phyloP scores from a whole-genome alignment of 30 jellyfish, hydroid and myxozoan species.

The Euphysa ruthae region DNA sequence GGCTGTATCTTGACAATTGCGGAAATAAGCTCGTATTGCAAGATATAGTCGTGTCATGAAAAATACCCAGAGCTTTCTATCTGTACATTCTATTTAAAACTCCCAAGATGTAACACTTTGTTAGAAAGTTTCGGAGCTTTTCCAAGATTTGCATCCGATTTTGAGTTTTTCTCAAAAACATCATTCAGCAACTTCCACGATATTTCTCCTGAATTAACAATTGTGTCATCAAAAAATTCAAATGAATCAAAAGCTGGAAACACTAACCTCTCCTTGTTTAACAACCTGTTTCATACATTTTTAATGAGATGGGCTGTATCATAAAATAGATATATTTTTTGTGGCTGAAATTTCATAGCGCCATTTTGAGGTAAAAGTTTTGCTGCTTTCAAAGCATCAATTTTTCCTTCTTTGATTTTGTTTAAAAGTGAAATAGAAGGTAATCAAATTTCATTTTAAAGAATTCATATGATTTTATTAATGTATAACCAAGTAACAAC shows the following conservation, averaged over 20 bases:
- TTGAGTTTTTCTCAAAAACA: too few species aligned
- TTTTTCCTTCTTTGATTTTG: neutral
- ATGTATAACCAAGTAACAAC: neutral
- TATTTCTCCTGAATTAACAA: too few species aligned
- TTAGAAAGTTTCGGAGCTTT: too few species aligned
- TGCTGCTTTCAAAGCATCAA: neutral
- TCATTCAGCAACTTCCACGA: too few species aligned
- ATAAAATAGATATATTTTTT: neutral
- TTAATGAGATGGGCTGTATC: neutral
- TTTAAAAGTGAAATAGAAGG: neutral
- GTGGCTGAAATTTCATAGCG: neutral
- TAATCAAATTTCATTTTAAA: neutral
- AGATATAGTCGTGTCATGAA: too few species aligned
- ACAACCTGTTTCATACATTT: neutral
- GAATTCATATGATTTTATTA: neutral
- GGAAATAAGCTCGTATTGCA: too few species aligned
- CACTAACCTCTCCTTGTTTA: neutral
- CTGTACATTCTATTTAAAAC: too few species aligned
- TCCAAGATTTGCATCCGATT: too few species aligned
- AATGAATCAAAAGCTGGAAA: neutral
- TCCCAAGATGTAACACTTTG: too few species aligned
- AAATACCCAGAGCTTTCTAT: too few species aligned
- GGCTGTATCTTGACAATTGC: too few species aligned
- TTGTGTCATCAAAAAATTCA: neutral
- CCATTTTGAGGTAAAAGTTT: neutral